These are phyloP conservation scores for Saturnia pavonia DNA, from an alignment of 2,888 invertebrate species.

Conservation along the genomic window DNA sequence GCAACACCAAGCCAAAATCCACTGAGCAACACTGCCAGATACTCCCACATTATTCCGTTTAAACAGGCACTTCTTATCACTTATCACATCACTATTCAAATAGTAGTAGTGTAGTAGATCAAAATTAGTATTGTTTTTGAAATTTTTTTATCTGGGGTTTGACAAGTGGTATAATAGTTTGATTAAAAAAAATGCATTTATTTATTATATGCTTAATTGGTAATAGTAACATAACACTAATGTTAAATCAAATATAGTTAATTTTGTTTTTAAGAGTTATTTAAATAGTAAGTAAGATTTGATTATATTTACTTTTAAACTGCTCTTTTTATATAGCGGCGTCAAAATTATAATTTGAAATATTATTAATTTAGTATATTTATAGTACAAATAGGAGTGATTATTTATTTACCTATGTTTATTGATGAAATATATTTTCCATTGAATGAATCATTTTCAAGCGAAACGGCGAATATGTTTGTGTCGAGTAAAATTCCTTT, in stretches of 20 bases:
- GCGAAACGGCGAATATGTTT: background rate
- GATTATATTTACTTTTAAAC: no score
- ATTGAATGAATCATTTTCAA: background rate
- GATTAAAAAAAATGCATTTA: background rate
- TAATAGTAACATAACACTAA: no score
- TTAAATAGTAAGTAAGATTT: no score
- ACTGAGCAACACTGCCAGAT: constrained; percentile 66
- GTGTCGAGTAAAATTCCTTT: background rate
- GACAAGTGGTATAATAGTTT: constrained; percentile 16
- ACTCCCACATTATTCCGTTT: constrained; percentile 64
- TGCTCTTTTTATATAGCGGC: no score
- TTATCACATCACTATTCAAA: constrained; percentile 43
- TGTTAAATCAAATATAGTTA: no score
- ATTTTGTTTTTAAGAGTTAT: no score
- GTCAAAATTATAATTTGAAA: no score
- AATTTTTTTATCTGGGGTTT: constrained; percentile 17
- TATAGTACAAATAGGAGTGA: background rate
- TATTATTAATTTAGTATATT: background rate
- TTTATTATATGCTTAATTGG: background rate
- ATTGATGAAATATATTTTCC: background rate
- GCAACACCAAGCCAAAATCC: constrained; percentile 79
- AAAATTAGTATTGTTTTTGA: constrained; percentile 19
- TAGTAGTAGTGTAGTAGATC: no score
- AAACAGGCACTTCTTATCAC: background rate
- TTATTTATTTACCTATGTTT: background rate